A percentile compares a stretch with the other conserved stretches of the same genome.
phyloP scores from a whole-genome alignment of 2,113 vertebrate species.

The Petroica traversi region DNA sequence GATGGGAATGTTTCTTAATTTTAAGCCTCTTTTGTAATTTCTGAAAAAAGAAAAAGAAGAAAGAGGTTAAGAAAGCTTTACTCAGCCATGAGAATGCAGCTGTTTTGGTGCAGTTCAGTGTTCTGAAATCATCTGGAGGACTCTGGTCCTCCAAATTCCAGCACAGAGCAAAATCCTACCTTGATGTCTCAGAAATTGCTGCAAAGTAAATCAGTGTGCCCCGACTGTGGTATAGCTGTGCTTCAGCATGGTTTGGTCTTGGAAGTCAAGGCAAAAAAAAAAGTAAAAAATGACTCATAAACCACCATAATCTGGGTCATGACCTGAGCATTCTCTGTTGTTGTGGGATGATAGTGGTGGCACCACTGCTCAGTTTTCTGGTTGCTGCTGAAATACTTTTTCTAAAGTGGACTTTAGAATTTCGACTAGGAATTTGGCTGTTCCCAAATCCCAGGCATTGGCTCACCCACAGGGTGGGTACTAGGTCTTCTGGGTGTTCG shows the following conservation, averaged over 20 bases:
- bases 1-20: background rate
- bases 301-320: background rate
- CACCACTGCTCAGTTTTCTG: background rate
- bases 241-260: background rate
- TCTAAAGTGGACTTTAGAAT: background rate
- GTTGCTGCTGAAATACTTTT: background rate
- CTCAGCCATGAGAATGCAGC: background rate
- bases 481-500: background rate
- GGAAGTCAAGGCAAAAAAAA: background rate
- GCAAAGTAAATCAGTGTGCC: background rate
- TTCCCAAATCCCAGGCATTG: background rate
- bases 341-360: background rate
- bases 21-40: background rate
- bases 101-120: background rate
- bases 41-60: background rate
- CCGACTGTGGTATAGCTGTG: background rate
- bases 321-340: rapidly evolving
- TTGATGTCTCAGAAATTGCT: background rate
- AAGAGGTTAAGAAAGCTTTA: background rate
- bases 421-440: background rate
- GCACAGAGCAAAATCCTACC: background rate
- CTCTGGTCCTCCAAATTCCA: background rate
- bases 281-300: slow-evolving; percentile 4
- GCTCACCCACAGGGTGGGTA: rapidly evolving
- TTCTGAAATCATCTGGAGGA: background rate